A percentile compares a stretch with the other conserved stretches of the same genome.
Conservation (phyloP, 2,797 vertebrate species). For the Oreortyx pictus region DNA sequence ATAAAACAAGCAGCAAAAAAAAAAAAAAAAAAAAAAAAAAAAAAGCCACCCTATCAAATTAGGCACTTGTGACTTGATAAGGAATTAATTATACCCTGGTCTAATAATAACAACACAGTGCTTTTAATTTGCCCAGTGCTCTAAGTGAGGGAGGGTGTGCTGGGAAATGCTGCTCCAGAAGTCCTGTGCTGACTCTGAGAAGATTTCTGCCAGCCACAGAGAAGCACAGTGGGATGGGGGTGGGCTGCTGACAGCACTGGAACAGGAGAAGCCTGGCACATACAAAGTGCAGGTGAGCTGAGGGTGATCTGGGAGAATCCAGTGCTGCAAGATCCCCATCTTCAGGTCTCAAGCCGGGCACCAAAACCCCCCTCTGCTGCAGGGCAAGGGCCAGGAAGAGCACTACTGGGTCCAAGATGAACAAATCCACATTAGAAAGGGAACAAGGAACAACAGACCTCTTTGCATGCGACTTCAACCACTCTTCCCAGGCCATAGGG, state of each 20-base stretch:
- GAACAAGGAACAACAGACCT: neutral
- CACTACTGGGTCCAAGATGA: neutral
- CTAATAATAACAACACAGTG: neutral
- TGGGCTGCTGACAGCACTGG: neutral
- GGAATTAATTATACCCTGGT: conserved; percentile 3
- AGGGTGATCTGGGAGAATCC: neutral
- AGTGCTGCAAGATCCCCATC: neutral
- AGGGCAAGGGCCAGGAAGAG: neutral
- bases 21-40: no score
- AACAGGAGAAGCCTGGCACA: neutral
- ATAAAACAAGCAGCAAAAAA: neutral
- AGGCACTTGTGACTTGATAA: conserved; percentile 11
- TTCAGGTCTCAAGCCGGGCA: neutral
- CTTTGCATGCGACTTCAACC: neutral
- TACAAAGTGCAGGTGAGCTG: neutral
- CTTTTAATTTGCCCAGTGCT: neutral
- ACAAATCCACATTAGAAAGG: neutral
- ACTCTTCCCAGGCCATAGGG: neutral
- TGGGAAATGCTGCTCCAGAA: neutral
- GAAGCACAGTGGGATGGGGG: neutral
- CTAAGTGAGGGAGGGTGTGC: neutral
- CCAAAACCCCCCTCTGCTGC: neutral
- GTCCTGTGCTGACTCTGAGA: neutral
- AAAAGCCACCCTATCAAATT: neutral
- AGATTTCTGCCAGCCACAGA: neutral